These are phyloP conservation scores for Achlya flavicornis DNA, from an alignment of 2,888 invertebrate species.

Conservation along the genomic window DNA sequence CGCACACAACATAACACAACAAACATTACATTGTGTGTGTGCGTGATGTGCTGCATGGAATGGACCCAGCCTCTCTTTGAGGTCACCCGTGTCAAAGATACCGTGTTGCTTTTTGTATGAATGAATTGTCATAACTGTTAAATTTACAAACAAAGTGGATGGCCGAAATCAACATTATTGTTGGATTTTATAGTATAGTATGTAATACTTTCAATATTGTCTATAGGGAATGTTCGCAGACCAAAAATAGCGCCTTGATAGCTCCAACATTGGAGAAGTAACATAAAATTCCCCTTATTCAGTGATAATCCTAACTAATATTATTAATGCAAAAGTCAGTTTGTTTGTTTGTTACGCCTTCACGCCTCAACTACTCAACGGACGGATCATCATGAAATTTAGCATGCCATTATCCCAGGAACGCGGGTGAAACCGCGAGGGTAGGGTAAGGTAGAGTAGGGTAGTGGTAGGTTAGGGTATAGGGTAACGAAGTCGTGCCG, in stretches of 20 bases:
- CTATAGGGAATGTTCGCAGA: not conserved
- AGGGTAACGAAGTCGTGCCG: too few species aligned
- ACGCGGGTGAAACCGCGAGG: too few species aligned
- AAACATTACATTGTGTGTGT: conserved; percentile 11
- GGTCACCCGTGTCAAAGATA: conserved; percentile 58
- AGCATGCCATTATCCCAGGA: too few species aligned
- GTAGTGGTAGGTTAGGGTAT: too few species aligned
- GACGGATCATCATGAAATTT: too few species aligned
- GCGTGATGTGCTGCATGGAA: conserved; percentile 37
- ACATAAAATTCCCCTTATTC: too few species aligned
- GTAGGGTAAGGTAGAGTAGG: too few species aligned
- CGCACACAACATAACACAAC: conserved; percentile 26
- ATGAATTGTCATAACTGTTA: conserved; percentile 43
- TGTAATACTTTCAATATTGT: not conserved
- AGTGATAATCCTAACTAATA: too few species aligned
- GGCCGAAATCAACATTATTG: not conserved
- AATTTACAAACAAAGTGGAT: conserved; percentile 11
- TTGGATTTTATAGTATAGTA: not conserved
- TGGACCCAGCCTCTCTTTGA: conserved; percentile 56
- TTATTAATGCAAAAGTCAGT: too few species aligned
- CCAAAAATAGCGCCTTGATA: not conserved
- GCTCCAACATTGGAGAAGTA: too few species aligned
- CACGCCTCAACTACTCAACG: too few species aligned
- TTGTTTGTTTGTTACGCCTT: too few species aligned
- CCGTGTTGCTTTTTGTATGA: conserved; percentile 52